phyloP scores from a whole-genome alignment of 2,113 vertebrate species.

The Tautogolabrus adspersus region DNA sequence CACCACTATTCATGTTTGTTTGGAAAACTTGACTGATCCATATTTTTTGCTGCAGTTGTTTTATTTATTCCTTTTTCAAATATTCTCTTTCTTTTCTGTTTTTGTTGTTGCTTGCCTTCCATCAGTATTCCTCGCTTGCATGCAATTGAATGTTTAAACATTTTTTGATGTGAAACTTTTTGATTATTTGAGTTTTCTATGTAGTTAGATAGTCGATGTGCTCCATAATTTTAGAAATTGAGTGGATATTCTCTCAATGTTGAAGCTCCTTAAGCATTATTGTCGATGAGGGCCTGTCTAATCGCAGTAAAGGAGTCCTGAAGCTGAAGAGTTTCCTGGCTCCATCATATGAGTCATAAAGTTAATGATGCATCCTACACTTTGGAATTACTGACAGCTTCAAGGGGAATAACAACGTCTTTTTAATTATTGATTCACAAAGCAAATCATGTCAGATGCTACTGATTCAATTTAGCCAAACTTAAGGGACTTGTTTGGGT shows the following conservation, averaged over 20 bases:
- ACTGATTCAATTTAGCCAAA: conserved; percentile 4
- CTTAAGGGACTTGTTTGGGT: neutral
- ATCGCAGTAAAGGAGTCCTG: neutral
- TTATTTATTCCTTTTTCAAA: too few species aligned
- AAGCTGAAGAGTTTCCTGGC: conserved; percentile 10
- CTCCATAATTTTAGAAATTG: neutral
- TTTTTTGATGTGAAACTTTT: neutral
- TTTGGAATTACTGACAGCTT: conserved; percentile 20
- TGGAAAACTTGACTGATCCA: too few species aligned
- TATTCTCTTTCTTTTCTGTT: too few species aligned
- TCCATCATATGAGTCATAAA: conserved; percentile 32
- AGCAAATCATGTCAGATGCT: conserved; percentile 9
- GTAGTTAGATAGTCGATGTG: neutral
- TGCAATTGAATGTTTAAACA: neutral
- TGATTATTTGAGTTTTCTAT: neutral
- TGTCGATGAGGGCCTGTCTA: neutral
- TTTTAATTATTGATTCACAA: conserved; percentile 17
- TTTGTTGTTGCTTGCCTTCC: too few species aligned
- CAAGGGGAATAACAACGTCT: neutral
- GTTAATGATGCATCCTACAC: conserved; percentile 48
- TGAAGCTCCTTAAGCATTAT: neutral
- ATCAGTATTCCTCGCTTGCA: too few species aligned
- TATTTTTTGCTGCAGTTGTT: too few species aligned
- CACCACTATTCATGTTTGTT: too few species aligned
- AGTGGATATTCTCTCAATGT: neutral